These are phyloP conservation scores for Gymnoscopelus microlampas DNA, from an alignment of 2,797 vertebrate species.

Conservation along the genomic window DNA sequence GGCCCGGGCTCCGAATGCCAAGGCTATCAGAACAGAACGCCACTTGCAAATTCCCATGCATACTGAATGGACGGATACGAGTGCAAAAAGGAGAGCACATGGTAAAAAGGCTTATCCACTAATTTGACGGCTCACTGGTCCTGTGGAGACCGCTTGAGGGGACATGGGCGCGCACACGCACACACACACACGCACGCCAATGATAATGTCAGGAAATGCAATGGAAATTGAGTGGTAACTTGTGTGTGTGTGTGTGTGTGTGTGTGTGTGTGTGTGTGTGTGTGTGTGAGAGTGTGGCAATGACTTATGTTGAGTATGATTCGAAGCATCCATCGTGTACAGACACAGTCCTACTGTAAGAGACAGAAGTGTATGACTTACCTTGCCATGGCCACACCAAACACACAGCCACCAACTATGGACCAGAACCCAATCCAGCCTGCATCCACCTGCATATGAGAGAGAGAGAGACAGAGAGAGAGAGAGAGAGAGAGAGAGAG, in stretches of 20 bases:
- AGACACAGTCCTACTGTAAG: neutral
- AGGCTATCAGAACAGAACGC: conserved; percentile 4
- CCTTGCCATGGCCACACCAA: conserved; percentile 96
- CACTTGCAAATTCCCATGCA: conserved; percentile 8
- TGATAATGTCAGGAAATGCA: too few species aligned
- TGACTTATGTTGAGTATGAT: too few species aligned
- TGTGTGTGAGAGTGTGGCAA: too few species aligned
- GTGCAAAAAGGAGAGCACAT: conserved; percentile 40
- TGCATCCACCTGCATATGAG: conserved; percentile 88
- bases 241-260: too few species aligned
- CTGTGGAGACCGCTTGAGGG: conserved; percentile 25
- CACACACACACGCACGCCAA: too few species aligned
- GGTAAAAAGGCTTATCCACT: conserved; percentile 56
- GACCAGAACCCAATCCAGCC: conserved; percentile 99
- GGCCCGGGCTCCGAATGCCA: neutral
- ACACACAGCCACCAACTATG: conserved; percentile 92
- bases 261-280: too few species aligned
- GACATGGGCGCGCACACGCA: neutral
- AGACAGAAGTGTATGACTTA: conserved; percentile 60
- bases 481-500: too few species aligned
- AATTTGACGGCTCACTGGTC: conserved; percentile 59
- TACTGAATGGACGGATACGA: conserved; percentile 14
- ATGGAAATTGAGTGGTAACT: too few species aligned
- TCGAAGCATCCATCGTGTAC: too few species aligned
- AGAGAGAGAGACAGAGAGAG: neutral